Base-by-base conservation (phyloP, 2,797 vertebrate species). In the Pangasius macronema region DNA sequence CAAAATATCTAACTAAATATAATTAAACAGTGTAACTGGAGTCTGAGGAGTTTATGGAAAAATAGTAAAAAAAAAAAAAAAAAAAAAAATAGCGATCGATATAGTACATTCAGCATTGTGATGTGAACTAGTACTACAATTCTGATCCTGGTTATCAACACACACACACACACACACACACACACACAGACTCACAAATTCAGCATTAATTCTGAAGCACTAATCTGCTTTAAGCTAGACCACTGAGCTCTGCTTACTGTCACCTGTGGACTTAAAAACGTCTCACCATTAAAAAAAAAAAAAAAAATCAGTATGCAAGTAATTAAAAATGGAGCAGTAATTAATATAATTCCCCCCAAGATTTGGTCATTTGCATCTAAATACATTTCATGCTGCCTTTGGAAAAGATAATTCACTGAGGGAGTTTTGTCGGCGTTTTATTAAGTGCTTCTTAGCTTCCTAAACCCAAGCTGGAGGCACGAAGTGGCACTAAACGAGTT, bases 251-350 rank as follows among this genome's bases (percentile, higher is more conserved):
- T 49, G 22, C 22, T 22, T 70, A 20, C 24, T 36, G 61, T 86
- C 77, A 70, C 27, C 49, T 59, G 77, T 86, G 63, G 49, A 39
- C 36, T 73, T 46, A 33, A 57, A 85, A 67, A 67, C 27, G 63
- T 55, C 63, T 68, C 49, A 39, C 59, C n/a, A 27, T 46, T 33
- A 53, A 55, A 86, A 30, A 10, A 53, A 39, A 55, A 53, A 16
- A 53, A 55, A 86, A 33, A 42, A 53, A 33, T 30, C 24, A 75
- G 75, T 30, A 67, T 24, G n/a, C 13, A 33, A 36, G 39, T 36
- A 20, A 81, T 70, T 86, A 14, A 61, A 61, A 49, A 61, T 7
- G 16, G 2, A 22, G 30, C 39, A 42, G 63, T 4, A 72, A 81
- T 86, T 72, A 53, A 53, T 53, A 51, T 13, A 27, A 67, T 53